These are phyloP conservation scores for Hestina assimilis DNA, from an alignment of 1,140 invertebrate genomes.

Conservation along the genomic window DNA sequence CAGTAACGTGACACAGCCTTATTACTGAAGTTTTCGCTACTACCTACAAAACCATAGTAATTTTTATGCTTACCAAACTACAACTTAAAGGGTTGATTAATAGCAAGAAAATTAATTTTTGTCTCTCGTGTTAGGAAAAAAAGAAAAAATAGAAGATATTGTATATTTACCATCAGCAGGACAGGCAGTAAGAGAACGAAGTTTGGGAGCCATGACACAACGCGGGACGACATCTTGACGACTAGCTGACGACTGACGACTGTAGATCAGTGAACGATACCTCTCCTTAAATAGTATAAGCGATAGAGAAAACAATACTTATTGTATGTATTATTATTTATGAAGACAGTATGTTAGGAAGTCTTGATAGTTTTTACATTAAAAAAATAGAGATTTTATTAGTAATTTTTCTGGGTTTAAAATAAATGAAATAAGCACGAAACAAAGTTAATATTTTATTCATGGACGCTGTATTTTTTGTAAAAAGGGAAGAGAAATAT, in stretches of 20 bases:
- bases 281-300: not conserved
- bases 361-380: too few species aligned
- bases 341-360: too few species aligned
- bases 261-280: too few species aligned
- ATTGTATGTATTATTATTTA: too few species aligned
- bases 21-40: not conserved
- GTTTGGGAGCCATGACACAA: not conserved
- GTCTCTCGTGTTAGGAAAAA: too few species aligned
- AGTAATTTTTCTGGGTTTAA: too few species aligned
- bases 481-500: too few species aligned
- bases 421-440: too few species aligned
- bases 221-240: slow-evolving; percentile 6
- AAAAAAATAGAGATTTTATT: too few species aligned
- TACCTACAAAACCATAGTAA: not conserved
- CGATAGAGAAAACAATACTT: too few species aligned
- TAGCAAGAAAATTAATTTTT: not conserved
- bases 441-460: too few species aligned
- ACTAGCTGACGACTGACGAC: not conserved
- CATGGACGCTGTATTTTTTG: too few species aligned
- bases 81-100: not conserved
- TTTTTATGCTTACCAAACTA: not conserved
- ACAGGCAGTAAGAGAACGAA: slow-evolving; percentile 11
- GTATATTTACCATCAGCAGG: slow-evolving; percentile 11
- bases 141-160: not conserved
- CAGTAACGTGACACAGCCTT: not conserved